Evolutionary conservation across 2,797 vertebrate genomes (phyloP), one percentile per base, ranked within the genome.

Genomic region (Lacerta agilis): DNA sequence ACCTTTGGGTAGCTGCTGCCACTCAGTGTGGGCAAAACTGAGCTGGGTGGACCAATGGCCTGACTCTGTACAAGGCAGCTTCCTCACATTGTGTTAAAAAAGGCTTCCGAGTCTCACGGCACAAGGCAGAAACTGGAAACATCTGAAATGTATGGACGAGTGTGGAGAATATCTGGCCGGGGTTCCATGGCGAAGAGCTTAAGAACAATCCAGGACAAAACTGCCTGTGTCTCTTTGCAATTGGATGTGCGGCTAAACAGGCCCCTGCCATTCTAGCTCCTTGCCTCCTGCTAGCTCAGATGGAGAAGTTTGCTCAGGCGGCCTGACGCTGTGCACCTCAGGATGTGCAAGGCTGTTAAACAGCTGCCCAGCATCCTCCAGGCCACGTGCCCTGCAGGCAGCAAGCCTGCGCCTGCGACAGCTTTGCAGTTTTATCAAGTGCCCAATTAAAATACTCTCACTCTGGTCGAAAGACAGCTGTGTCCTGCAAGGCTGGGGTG

Each of bases 361-460:
- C 69, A 82, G 92, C 81, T 1, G 71, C 20, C 4, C 86, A 13
- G 0, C n/a, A 18, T 29, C 8, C 81, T 38, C 27, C 18, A 3
- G 82, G 76, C 23, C 8, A 0, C 2, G 3, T 27, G 15, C 71
- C 85, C 85, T 69, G 79, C 0, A 0, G 84, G 0, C 0, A 38
- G 13, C 91, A 61, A 94, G 89, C 87, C 85, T 0, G 0, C 15
- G 91, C 93, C 88, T 87, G 92, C 43, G 6, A 0, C 0, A 6
- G n/a, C 1, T 87, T 80, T 33, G 80, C 76, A 0, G 79, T 36
- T 33, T 5, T 87, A 17, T 25, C 2, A 0, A 0, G 1, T 64
- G 81, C 85, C 79, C 90, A 91, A 81, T 93, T 92, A 93, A 36
- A 1, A 38, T 36, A 66, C 45, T 75, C 55, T 77, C 72, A 0